These are phyloP conservation scores for Vulpes ferrilata DNA, from an alignment of 2,113 vertebrate species.

Conservation along the genomic window DNA sequence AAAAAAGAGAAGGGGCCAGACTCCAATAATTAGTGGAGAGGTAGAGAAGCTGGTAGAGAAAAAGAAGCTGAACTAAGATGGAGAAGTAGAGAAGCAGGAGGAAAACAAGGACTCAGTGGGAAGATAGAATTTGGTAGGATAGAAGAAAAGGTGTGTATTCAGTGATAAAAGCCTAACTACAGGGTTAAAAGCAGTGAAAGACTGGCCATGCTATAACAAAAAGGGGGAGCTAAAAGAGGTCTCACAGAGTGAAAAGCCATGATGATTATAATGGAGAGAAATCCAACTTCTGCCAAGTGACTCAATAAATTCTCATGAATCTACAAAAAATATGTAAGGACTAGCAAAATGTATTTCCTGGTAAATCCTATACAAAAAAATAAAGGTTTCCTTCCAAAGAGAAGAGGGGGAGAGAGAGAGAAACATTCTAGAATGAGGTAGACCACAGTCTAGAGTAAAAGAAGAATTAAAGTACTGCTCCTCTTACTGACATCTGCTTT, in stretches of 20 bases:
- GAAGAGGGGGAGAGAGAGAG: neutral
- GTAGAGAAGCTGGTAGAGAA: neutral
- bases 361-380: neutral
- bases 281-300: neutral
- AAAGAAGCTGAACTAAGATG: neutral
- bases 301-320: neutral
- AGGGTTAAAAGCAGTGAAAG: neutral
- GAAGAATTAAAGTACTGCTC: neutral
- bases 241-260: neutral
- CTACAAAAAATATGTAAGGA: neutral
- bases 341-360: neutral
- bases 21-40: neutral
- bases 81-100: neutral
- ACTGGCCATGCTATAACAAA: neutral
- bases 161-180: neutral
- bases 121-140: neutral
- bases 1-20: neutral
- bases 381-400: neutral
- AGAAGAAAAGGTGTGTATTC: neutral
- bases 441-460: accelerated
- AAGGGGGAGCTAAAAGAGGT: neutral
- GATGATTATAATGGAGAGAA: neutral
- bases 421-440: neutral
- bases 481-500: neutral
- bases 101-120: neutral